Conservation (phyloP, 2,797 vertebrate species). For the Sebastes taczanowskii region DNA sequence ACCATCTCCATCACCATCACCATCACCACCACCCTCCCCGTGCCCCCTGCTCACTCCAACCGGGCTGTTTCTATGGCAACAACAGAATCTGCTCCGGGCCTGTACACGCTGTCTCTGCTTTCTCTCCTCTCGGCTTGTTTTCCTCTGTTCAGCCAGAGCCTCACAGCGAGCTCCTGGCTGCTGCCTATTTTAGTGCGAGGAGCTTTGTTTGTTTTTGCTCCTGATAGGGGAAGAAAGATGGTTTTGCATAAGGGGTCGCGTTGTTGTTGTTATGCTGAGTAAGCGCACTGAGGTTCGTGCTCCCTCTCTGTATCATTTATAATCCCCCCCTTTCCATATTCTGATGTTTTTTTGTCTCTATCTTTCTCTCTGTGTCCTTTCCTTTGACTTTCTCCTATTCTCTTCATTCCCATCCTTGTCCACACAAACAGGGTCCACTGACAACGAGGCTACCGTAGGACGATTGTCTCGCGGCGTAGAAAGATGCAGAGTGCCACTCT, state of each 20-base stretch:
- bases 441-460: not conserved
- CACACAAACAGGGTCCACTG: not conserved
- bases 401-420: not conserved
- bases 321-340: not conserved
- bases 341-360: not conserved
- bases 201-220: constrained; percentile 48
- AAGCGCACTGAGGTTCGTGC: constrained; percentile 19
- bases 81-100: constrained; percentile 69
- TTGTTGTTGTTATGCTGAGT: constrained; percentile 38
- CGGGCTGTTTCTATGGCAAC: constrained; percentile 81
- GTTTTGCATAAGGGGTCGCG: constrained; percentile 2
- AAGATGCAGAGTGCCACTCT: constrained; percentile 32
- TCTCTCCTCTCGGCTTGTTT: constrained; percentile 59
- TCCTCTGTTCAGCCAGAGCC: constrained; percentile 42
- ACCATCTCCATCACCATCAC: constrained; percentile 59
- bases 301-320: not conserved
- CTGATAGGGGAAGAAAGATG: constrained; percentile 12
- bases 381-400: not conserved
- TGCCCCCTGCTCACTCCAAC: constrained; percentile 60
- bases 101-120: constrained; percentile 48
- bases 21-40: constrained; percentile 37
- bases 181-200: constrained; percentile 42
- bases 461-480: not conserved
- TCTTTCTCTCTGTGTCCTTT: not conserved
- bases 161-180: constrained; percentile 41